Base-by-base conservation (phyloP, 2,797 vertebrate species). In the Merluccius polli region DNA sequence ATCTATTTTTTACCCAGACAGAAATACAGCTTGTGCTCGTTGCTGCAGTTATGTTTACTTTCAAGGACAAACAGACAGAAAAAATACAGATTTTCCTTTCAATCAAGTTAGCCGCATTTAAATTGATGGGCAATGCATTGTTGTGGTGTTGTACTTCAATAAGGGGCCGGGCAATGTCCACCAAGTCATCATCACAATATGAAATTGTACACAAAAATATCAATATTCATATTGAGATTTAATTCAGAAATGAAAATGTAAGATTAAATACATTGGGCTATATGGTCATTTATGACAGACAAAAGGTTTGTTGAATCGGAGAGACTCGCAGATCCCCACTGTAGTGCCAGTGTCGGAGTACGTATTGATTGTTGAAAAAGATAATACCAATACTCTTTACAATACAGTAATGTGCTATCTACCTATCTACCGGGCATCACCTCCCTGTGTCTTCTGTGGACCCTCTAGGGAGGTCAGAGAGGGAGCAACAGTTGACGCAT, bases 401-500 rank as follows among this genome's bases (percentile, higher is more conserved):
- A 52, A 21, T 52, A 52, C 33, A 35, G 8, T 35, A 35, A 35
- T 31, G 72, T 30, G 48, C 44, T 1, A 72, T 2, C 8, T 71
- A 27, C 44, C 10, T 36, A 65, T 75, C 2, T 38, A 33, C 69
- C 29, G 21, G 4, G 73, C 8, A 21, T 44, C 0, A 29, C 13
- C n/a, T 41, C 65, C 74, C 41, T 69, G 67, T 30, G 59, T 65
- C 59, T 65, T 27, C 24, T 69, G 30, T 79, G 32, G 70, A 78
- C 33, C 3, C 38, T 30, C 16, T 32, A 30, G 67, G 67, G 29
- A 31, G 5, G 93, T 95, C 94, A 0, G 95, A 97, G 85, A 94
- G 94, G 59, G 96, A 97, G 77, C 91, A 87, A 29, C 94, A 96
- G 87, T 91, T 94, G 82, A 95, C 95, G 93, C 95, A 94, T 86